These are phyloP conservation scores for Formica selysi DNA, from an alignment of 1,140 invertebrate genomes.

Conservation along the genomic window DNA sequence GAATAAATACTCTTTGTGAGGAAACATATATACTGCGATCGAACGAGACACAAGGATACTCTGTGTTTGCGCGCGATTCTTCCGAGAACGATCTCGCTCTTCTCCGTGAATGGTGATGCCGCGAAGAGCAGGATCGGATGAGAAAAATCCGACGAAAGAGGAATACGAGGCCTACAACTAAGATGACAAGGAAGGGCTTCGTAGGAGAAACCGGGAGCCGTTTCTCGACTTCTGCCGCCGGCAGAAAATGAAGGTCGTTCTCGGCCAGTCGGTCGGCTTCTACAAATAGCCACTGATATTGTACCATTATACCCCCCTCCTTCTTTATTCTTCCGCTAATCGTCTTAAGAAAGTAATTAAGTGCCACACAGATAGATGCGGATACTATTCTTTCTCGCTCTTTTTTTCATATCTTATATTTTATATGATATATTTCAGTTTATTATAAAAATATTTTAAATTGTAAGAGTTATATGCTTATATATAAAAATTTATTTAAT, in stretches of 20 bases:
- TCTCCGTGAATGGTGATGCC: constrained; percentile 16
- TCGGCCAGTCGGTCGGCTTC: constrained; percentile 68
- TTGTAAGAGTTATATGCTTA: too few species aligned
- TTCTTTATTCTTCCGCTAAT: constrained; percentile 74
- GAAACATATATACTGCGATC: background rate
- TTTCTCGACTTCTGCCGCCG: constrained; percentile 63
- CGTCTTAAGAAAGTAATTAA: constrained; percentile 70
- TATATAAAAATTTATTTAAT: too few species aligned
- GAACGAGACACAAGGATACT: background rate
- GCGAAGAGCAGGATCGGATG: constrained; percentile 52
- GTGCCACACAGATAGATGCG: background rate
- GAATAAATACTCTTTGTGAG: background rate
- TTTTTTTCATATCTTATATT: background rate
- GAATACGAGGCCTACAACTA: constrained; percentile 23
- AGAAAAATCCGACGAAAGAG: constrained; percentile 55
- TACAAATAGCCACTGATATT: constrained; percentile 71
- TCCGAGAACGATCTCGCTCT: background rate
- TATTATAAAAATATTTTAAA: too few species aligned
- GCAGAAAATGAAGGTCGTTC: constrained; percentile 72
- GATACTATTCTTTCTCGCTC: too few species aligned
- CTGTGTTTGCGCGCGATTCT: background rate
- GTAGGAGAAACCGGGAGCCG: constrained; percentile 72
- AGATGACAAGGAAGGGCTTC: constrained; percentile 57
- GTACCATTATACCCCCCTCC: constrained; percentile 47
- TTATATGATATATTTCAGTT: background rate